Percentiles rank a stretch among this genome's conserved stretches.
Conservation (phyloP, 2,797 vertebrate species). For the Sciurus vulgaris region DNA sequence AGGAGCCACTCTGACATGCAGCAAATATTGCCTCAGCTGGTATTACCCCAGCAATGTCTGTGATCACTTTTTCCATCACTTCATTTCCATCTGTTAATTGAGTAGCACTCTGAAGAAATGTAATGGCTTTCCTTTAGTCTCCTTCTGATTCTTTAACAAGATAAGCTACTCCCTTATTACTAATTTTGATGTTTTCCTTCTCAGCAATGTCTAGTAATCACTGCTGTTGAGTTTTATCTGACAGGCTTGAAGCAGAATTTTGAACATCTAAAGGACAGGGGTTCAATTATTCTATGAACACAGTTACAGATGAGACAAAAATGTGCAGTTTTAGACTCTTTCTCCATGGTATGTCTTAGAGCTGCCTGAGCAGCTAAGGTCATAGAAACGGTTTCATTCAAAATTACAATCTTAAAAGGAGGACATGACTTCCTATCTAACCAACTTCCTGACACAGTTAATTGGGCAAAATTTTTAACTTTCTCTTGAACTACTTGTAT, state of each 20-base stretch:
- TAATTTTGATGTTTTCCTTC: slow-evolving; percentile 95
- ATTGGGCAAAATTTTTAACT: slow-evolving; percentile 97
- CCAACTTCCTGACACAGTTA: slow-evolving; percentile 94
- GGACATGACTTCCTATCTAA: slow-evolving; percentile 95
- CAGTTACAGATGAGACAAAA: slow-evolving; percentile 99
- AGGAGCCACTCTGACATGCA: slow-evolving; percentile 93
- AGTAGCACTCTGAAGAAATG: slow-evolving; percentile 96
- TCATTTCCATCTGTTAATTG: slow-evolving; percentile 93
- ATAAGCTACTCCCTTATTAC: slow-evolving; percentile 91
- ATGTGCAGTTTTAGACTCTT: slow-evolving; percentile 96
- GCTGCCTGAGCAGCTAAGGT: slow-evolving; percentile 96
- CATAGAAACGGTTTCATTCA: slow-evolving; percentile 99
- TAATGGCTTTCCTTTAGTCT: slow-evolving; percentile 97
- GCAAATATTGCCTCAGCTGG: slow-evolving; percentile 91
- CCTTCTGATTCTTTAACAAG: slow-evolving; percentile 96
- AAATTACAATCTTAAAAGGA: slow-evolving; percentile 99
- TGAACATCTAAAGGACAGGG: slow-evolving; percentile 97
- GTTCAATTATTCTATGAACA: slow-evolving; percentile 99
- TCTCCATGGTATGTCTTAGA: slow-evolving; percentile 98
- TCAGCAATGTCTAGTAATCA: slow-evolving; percentile 93
- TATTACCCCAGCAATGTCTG: slow-evolving; percentile 96
- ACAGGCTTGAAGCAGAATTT: slow-evolving; percentile 99
- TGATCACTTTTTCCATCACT: slow-evolving; percentile 91
- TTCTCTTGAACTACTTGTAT: slow-evolving; percentile 98
- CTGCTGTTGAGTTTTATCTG: slow-evolving; percentile 93